Evolutionary conservation across 2,113 vertebrate species (phyloP), one percentile per base, ranked within the genome.

Genomic region (Rhinogobius similis): DNA sequence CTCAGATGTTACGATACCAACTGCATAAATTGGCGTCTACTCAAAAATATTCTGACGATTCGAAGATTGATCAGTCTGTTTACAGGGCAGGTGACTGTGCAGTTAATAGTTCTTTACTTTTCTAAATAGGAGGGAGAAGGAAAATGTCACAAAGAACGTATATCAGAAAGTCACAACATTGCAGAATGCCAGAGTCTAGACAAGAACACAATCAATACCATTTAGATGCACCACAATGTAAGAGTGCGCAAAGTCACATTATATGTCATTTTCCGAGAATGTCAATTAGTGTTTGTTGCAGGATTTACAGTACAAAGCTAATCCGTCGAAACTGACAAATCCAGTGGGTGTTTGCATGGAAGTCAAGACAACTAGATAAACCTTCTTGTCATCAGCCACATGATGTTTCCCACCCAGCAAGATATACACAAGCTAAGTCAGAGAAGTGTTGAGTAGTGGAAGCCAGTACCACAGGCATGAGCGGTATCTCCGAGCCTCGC

Each of bases 401-500:
- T 73, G 78, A 75, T 26, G 64, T 68, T 84, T 88, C 87, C 87
- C 86, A 85, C 75, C 80, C 82, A 83, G 76, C 82, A 70, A 82
- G 77, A 86, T 85, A 79, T 77, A 85, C 77, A 82, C 27, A 2
- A 55, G 48, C 21, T 46, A 83, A 82, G 74, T 81, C 76, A 82
- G 62, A 75, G 76, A 67, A 82, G 53, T 69, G 76, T 85, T 69
- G 78, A 70, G 59, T 72, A 70, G 58, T 81, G 50, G 75, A 73
- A 78, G 77, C 77, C 82, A 77, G 63, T 65, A 82, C 87, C 86
- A 85, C 85, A 90, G 82, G 84, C 75, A 87, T 81, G 86, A 83
- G 50, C 71, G 68, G 75, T 55, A 77, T 87, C 78, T 72, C 84
- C 73, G 67, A 36, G 56, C 61, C 72, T 71, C 74, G 62, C 43